Percentiles rank a stretch among this genome's conserved stretches.
These are phyloP conservation scores for Thomomys bottae DNA, from an alignment of 2,113 vertebrate genomes.

Conservation along the genomic window DNA sequence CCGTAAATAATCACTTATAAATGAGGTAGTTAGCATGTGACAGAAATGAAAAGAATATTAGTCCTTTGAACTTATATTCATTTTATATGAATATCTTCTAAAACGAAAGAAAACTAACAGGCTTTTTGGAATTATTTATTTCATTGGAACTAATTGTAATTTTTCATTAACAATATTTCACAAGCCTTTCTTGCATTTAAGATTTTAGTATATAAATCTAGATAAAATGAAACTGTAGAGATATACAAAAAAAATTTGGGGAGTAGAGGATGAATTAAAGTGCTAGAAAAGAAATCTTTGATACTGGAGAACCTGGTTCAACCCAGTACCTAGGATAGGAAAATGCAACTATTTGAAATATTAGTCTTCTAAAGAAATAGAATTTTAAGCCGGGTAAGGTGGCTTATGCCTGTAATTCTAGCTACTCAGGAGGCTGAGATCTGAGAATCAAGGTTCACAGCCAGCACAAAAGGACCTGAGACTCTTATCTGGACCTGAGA, in stretches of 20 bases:
- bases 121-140: constrained; percentile 15
- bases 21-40: neutral
- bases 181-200: neutral
- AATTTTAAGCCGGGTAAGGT: too few species aligned
- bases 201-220: neutral
- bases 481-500: too few species aligned
- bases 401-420: too few species aligned
- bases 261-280: neutral
- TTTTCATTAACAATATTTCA: neutral
- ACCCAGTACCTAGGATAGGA: neutral
- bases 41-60: neutral
- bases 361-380: neutral
- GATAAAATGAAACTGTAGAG: neutral
- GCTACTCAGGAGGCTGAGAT: too few species aligned
- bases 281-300: neutral
- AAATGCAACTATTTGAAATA: constrained; percentile 14
- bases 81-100: neutral
- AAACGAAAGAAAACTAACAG: neutral
- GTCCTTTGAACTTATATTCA: constrained; percentile 17
- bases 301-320: neutral
- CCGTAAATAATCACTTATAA: constrained; percentile 6
- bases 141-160: neutral
- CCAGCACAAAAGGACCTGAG: too few species aligned
- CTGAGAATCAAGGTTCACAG: too few species aligned
- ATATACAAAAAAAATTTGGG: neutral